Conservation (phyloP, 2,113 vertebrate species). For the Vulpes vulpes region DNA sequence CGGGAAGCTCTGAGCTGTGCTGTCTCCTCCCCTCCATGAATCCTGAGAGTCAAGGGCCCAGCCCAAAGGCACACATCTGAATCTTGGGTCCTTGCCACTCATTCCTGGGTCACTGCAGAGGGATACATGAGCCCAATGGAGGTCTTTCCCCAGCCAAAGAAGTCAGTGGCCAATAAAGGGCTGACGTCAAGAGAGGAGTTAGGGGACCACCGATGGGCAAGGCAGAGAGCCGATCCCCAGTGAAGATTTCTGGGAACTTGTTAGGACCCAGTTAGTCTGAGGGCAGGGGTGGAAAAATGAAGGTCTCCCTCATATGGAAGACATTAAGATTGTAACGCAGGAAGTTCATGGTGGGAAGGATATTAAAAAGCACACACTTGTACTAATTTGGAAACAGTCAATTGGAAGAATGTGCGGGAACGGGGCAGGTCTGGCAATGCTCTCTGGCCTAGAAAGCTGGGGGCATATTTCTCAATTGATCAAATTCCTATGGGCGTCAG, state of each 20-base stretch:
- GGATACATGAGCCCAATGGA: neutral
- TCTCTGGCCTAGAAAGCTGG: conserved; percentile 39
- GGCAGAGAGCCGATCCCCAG: neutral
- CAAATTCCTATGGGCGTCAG: conserved; percentile 18
- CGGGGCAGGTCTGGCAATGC: neutral
- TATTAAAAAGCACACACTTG: conserved; percentile 66
- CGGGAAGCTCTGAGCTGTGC: neutral
- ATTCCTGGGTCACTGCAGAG: neutral
- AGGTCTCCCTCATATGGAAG: conserved; percentile 62
- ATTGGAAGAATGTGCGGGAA: conserved; percentile 48
- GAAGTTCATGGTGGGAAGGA: conserved; percentile 61
- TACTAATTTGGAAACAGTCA: conserved; percentile 70
- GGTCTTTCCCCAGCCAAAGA: neutral
- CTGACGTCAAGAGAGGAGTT: neutral
- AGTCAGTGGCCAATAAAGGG: neutral
- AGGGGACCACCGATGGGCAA: neutral
- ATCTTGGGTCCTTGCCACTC: neutral
- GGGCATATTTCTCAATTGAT: conserved; percentile 55
- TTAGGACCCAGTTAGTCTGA: conserved; percentile 44
- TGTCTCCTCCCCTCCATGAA: neutral
- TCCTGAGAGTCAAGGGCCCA: neutral
- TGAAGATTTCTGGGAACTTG: conserved; percentile 50
- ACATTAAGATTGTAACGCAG: conserved; percentile 67
- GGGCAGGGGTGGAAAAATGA: conserved; percentile 31
- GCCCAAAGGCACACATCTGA: neutral